Evolutionary conservation across 2,113 vertebrate genomes (phyloP).

Genomic region (Pluvianellus socialis): DNA sequence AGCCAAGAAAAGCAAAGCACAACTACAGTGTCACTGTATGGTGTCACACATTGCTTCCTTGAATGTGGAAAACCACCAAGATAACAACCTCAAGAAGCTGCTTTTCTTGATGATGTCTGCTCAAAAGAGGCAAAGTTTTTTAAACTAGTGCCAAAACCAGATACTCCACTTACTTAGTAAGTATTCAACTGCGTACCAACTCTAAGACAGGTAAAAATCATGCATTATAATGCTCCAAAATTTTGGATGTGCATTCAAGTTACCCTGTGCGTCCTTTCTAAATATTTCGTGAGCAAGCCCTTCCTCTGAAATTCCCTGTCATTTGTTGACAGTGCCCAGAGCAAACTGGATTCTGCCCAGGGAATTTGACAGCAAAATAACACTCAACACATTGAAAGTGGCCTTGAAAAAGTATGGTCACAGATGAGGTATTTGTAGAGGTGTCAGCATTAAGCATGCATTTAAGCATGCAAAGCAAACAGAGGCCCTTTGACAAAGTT

Average conservation of each 20-base stretch:
- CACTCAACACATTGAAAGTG: background rate
- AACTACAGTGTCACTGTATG: background rate
- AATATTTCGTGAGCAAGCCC: background rate
- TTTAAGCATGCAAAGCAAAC: background rate
- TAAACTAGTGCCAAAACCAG: background rate
- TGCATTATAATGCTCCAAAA: background rate
- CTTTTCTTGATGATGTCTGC: background rate
- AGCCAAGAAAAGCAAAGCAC: background rate
- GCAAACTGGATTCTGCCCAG: conserved; percentile 1
- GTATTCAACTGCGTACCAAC: background rate
- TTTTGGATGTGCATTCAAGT: background rate
- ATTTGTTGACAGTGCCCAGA: background rate
- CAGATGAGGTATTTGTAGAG: background rate
- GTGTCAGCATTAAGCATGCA: background rate
- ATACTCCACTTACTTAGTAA: background rate
- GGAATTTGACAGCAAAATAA: conserved; percentile 5
- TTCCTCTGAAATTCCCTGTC: background rate
- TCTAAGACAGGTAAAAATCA: background rate
- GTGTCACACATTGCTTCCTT: background rate
- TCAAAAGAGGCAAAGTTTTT: background rate
- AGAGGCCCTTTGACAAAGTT: background rate
- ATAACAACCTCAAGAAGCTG: background rate
- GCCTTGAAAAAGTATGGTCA: background rate
- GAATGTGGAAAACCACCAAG: background rate
- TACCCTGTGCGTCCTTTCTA: background rate